Evolutionary conservation across 2,113 vertebrate species (phyloP).

Genomic region (Lucifuga dentata): DNA sequence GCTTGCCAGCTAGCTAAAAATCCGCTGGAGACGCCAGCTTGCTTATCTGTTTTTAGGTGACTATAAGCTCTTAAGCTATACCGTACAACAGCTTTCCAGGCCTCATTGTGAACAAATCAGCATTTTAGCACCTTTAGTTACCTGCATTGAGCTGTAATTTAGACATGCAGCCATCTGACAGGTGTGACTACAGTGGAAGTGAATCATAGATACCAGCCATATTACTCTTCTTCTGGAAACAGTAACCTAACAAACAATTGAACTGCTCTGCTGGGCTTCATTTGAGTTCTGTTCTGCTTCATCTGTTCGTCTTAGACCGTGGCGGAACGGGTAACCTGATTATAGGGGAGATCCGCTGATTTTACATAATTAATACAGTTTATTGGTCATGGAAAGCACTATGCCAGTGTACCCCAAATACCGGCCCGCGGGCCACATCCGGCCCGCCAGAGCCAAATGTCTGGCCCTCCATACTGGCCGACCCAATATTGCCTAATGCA

Average conservation of each 20-base stretch:
- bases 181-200: constrained; percentile 37
- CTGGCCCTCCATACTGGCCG: too few relatives aligned
- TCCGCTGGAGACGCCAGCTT: constrained; percentile 56
- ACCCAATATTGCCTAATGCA: too few relatives aligned
- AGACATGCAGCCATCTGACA: constrained; percentile 29
- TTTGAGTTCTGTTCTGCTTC: neutral
- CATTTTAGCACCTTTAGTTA: constrained; percentile 5
- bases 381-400: too few relatives aligned
- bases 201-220: neutral
- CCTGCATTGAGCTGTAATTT: constrained; percentile 18
- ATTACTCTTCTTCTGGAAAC: constrained; percentile 11
- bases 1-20: constrained; percentile 45
- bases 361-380: too few relatives aligned
- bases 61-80: constrained; percentile 65
- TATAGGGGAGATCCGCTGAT: too few relatives aligned
- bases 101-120: neutral
- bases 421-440: too few relatives aligned
- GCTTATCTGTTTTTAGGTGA: constrained; percentile 68
- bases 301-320: neutral
- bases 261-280: neutral
- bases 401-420: too few relatives aligned
- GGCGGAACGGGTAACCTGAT: constrained; percentile 10
- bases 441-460: too few relatives aligned
- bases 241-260: constrained; percentile 13
- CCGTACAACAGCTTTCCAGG: constrained; percentile 8